phyloP scores from a whole-genome alignment of 1,140 invertebrate species.

The Drosophila bipectinata region DNA sequence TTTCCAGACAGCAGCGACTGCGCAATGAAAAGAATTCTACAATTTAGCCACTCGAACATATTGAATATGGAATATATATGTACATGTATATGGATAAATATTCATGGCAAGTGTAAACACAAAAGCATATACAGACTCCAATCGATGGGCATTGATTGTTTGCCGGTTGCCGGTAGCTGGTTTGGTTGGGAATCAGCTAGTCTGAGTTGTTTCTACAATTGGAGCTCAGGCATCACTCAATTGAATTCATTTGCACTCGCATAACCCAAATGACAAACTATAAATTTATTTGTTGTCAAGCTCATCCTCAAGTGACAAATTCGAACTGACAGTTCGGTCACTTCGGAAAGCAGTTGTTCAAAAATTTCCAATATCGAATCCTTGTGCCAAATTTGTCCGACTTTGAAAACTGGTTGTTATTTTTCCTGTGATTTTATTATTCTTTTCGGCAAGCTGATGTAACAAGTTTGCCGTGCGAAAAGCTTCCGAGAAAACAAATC shows the following conservation, averaged over 20 bases:
- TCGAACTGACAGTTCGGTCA: slow-evolving; percentile 30
- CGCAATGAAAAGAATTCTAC: slow-evolving; percentile 9
- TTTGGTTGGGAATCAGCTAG: slow-evolving; percentile 75
- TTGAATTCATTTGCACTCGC: slow-evolving; percentile 58
- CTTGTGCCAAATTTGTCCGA: slow-evolving; percentile 21
- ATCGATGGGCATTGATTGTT: slow-evolving; percentile 52
- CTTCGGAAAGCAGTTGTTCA: slow-evolving; percentile 22
- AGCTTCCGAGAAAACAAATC: slow-evolving; percentile 53
- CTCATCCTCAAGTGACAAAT: slow-evolving; percentile 37
- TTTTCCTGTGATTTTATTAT: slow-evolving; percentile 9
- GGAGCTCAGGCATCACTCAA: slow-evolving; percentile 52
- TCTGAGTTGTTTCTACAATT: slow-evolving; percentile 68
- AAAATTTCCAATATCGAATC: slow-evolving; percentile 20
- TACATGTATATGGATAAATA: slow-evolving; percentile 1
- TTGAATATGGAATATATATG: not conserved
- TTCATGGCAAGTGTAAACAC: slow-evolving; percentile 24
- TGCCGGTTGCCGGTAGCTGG: slow-evolving; percentile 48
- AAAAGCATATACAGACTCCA: slow-evolving; percentile 20
- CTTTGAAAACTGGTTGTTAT: slow-evolving; percentile 40
- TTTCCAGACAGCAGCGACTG: slow-evolving; percentile 17
- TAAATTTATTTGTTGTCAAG: slow-evolving; percentile 62
- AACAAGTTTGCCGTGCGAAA: slow-evolving; percentile 58
- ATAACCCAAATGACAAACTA: slow-evolving; percentile 44
- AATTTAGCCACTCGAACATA: not conserved
- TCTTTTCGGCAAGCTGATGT: slow-evolving; percentile 46